phyloP scores from a whole-genome alignment of 2,113 vertebrate species.

The Tiliqua scincoides region DNA sequence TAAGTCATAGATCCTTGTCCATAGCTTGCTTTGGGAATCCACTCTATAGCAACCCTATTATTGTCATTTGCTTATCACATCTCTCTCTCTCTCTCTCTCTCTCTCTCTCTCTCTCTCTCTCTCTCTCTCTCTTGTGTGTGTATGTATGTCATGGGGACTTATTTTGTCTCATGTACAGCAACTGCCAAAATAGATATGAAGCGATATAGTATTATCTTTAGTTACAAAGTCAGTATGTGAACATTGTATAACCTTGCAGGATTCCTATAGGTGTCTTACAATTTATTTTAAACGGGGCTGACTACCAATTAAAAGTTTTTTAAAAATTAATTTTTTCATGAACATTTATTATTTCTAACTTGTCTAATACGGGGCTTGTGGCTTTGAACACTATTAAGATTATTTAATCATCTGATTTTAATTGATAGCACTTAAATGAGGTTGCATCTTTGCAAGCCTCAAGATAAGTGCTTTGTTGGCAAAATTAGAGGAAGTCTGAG shows the following conservation, averaged over 20 bases:
- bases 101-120: too few species aligned
- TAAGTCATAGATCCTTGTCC: neutral
- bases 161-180: neutral
- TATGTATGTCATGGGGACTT: accelerated
- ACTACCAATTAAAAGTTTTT: neutral
- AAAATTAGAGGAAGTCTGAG: too few species aligned
- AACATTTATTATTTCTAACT: neutral
- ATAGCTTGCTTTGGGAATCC: neutral
- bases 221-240: neutral
- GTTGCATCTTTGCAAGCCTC: too few species aligned
- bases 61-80: neutral
- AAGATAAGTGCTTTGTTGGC: too few species aligned
- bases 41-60: neutral
- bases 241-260: neutral
- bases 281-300: neutral
- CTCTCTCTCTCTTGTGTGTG: too few species aligned
- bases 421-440: too few species aligned
- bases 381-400: neutral
- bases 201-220: neutral
- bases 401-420: too few species aligned
- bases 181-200: neutral
- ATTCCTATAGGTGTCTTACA: neutral
- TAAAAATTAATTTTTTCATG: neutral
- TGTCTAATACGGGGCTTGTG: neutral
- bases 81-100: too few species aligned